Evolutionary conservation across 2,888 invertebrate genomes (phyloP).

Genomic region (Chloroclysta siterata): DNA sequence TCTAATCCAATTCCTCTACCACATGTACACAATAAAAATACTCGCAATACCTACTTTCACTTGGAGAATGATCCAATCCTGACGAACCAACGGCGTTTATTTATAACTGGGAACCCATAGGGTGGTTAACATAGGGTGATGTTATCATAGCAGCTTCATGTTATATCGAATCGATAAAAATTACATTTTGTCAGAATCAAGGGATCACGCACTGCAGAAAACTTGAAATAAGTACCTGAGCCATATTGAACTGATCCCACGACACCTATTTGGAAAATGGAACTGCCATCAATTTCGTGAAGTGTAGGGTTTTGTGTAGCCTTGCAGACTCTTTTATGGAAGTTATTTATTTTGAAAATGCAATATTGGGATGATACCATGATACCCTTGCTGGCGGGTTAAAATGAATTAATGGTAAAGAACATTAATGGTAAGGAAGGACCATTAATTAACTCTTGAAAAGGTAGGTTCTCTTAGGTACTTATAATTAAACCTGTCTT

Average conservation of each 20-base stretch:
- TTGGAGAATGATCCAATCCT: constrained; percentile 4
- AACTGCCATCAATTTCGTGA: constrained; percentile 35
- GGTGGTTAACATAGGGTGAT: constrained; percentile 4
- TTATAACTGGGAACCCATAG: constrained; percentile 12
- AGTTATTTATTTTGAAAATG: not conserved
- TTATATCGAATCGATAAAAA: constrained; percentile 21
- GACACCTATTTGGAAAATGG: constrained; percentile 36
- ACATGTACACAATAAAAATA: constrained; percentile 29
- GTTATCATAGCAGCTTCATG: constrained; percentile 10
- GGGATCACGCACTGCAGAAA: constrained; percentile 17
- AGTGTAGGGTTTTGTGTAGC: constrained; percentile 17
- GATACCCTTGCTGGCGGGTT: too few species aligned
- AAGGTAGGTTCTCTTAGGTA: not conserved
- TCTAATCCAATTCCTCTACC: constrained; percentile 9
- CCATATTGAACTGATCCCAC: constrained; percentile 33
- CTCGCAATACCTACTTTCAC: constrained; percentile 16
- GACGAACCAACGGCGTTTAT: constrained; percentile 24
- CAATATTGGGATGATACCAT: not conserved
- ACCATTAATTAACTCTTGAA: constrained; percentile 8
- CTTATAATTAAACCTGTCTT: constrained; percentile 21
- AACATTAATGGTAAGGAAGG: too few species aligned
- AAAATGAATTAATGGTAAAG: too few species aligned
- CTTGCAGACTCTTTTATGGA: constrained; percentile 11
- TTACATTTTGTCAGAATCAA: constrained; percentile 16
- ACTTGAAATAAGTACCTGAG: constrained; percentile 22